Evolutionary conservation across 1,140 invertebrate genomes (phyloP), one percentile per base, ranked within the genome.

Genomic region (Pseudomyrmex sp.): DNA sequence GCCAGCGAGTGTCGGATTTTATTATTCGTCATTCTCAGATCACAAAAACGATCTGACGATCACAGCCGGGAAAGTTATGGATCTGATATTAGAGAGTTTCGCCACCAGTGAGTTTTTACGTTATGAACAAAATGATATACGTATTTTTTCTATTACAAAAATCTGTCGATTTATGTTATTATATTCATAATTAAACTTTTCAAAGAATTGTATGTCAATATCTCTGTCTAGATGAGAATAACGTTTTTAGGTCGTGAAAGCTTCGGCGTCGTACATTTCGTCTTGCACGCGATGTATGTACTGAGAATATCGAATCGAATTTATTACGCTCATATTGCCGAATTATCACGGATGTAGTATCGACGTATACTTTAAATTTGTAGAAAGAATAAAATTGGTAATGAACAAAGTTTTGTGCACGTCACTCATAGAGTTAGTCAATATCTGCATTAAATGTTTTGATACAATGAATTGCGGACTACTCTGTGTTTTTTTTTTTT

Each of bases 1-100:
- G 68, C 54, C 4, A 68, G 15, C 3, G 62, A 86, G 1, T 79
- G 56, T 20, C 61, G 74, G 56, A 9, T 75, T 18, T 63, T 89
- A 20, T n/a, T 88, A 54, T 66, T 89, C 52, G 18, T 88, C 8
- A 84, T 88, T 10, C 7, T 82, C 7, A 82, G 88, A 70, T 86
- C 85, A 2, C 88, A 89, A 35, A 86, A 82, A 61, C 54, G 3
- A n/a, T n/a, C 61, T 86, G 26, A 86, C 72, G 9, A 79, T 89
- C 9, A 84, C 82, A 0, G 66, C 82, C 26, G 88, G 84, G 7
- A 88, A 88, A 82, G 44, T 89, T 20, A 62, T 72, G 26, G 56
- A 86, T 2, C 8, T 88, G 3, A 85, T 84, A 26, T 59, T 86
- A 8, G 50, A 85, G 73, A 13, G 72, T 9, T 89, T 89, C 20